Evolutionary conservation across 2,888 invertebrate species (phyloP), one percentile per base, ranked within the genome.

Genomic region (Choreutis nemorana): DNA sequence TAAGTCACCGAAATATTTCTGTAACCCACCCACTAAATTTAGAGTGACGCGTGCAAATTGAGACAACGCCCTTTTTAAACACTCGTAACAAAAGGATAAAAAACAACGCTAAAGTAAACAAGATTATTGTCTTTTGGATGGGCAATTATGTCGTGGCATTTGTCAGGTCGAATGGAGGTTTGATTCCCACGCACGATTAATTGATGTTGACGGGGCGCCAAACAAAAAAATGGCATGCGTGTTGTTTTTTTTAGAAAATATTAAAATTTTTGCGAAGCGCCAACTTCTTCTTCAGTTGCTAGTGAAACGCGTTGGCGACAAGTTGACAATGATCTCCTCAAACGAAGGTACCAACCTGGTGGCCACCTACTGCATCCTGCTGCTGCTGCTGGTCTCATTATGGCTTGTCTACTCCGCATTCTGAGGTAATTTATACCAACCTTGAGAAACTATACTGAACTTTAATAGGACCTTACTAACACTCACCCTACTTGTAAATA

Each of bases 371-470:
- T 65, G 81, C 50, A 87, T 87, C 45, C 67, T 88, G 37, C 73
- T 87, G 31, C 54, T 84, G 23, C 65, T 88, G 18, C 65, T 88
- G 25, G 63, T 85, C 23, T 77, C 84, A 3, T 62, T 88, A 27
- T 88, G 87, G 83, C 57, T 85, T 29, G 60, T 88, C 16, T 88
- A 88, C 45, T 83, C 86, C 3, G 85, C 84, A 23, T 65, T 85
- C 41, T 75, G 73, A 60, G n/a, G n/a, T n/a, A n/a, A n/a, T n/a
- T n/a, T n/a, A n/a, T 39, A 37, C 30, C 21, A 26, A 39, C 33
- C 26, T 64, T 64, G 39, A 64, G 61, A n/a, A n/a, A n/a, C n/a
- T n/a, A n/a, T n/a, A n/a, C n/a, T n/a, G n/a, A n/a, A n/a, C n/a
- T n/a, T n/a, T n/a, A n/a, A n/a, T n/a, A n/a, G n/a, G n/a, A n/a